These are phyloP conservation scores for Philaenus spumarius DNA, from an alignment of 1,140 invertebrate species.

Conservation along the genomic window DNA sequence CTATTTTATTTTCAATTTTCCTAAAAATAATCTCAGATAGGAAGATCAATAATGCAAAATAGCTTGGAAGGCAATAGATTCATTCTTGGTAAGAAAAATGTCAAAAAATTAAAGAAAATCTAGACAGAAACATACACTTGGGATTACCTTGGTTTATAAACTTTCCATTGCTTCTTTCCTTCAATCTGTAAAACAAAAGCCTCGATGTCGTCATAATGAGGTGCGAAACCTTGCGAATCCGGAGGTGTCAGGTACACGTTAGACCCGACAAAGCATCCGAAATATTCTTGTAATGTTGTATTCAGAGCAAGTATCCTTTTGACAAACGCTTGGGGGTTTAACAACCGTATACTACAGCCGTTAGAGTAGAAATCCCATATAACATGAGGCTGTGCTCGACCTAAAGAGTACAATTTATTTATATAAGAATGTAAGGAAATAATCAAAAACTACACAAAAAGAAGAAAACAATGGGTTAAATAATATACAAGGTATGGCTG, in stretches of 20 bases:
- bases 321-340: conserved; percentile 92
- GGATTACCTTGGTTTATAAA: conserved; percentile 68
- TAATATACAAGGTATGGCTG: no score
- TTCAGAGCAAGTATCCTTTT: conserved; percentile 41
- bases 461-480: no score
- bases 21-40: no score
- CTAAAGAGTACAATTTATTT: no score
- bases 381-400: conserved; percentile 57
- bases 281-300: conserved; percentile 86
- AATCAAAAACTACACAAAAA: no score
- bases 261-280: conserved; percentile 87
- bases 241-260: conserved; percentile 96
- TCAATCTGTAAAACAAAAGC: conserved; percentile 96
- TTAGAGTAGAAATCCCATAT: conserved; percentile 90
- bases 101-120: conserved; percentile 5
- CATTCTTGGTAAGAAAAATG: no score
- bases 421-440: no score
- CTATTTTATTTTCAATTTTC: no score
- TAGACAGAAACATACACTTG: background rate
- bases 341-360: conserved; percentile 82
- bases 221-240: conserved; percentile 93
- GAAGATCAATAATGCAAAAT: no score
- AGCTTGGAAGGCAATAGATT: no score
- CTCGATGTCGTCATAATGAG: conserved; percentile 98
- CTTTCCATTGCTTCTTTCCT: conserved; percentile 89